Conservation (phyloP, 2,113 vertebrate genomes). For the Salvelinus namaycush region DNA sequence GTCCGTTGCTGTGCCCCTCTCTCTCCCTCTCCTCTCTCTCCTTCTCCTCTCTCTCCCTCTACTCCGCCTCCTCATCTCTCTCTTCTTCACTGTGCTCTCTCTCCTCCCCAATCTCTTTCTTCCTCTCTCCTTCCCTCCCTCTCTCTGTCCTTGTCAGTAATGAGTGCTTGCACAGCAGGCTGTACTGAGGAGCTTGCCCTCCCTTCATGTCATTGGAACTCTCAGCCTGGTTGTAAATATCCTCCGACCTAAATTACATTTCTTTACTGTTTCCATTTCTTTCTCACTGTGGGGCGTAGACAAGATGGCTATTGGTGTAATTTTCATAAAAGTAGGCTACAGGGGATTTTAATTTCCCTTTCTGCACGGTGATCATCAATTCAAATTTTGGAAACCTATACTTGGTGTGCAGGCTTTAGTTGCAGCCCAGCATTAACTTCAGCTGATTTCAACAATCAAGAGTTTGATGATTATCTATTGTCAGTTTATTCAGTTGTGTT, state of each 20-base stretch:
- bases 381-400: no score
- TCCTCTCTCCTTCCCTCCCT: background rate
- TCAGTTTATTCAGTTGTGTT: no score
- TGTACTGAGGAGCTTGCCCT: slow-evolving; percentile 4
- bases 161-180: background rate
- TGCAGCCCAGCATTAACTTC: no score
- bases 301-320: background rate
- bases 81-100: slow-evolving; percentile 1
- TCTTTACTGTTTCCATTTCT: background rate
- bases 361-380: no score
- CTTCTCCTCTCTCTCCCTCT: background rate
- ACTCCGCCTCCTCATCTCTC: background rate
- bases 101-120: background rate
- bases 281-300: background rate
- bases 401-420: no score
- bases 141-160: background rate
- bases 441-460: no score
- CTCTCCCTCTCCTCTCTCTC: background rate
- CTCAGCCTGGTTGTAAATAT: background rate
- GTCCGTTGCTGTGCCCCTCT: background rate
- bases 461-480: no score
- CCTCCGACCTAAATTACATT: slow-evolving; percentile 6
- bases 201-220: slow-evolving; percentile 3
- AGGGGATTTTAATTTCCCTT: no score
- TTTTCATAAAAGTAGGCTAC: background rate